A percentile compares a stretch with the other conserved stretches of the same genome.
These are phyloP conservation scores for Enteromius paludinosus DNA, from an alignment of 2,797 vertebrate species.

Conservation along the genomic window DNA sequence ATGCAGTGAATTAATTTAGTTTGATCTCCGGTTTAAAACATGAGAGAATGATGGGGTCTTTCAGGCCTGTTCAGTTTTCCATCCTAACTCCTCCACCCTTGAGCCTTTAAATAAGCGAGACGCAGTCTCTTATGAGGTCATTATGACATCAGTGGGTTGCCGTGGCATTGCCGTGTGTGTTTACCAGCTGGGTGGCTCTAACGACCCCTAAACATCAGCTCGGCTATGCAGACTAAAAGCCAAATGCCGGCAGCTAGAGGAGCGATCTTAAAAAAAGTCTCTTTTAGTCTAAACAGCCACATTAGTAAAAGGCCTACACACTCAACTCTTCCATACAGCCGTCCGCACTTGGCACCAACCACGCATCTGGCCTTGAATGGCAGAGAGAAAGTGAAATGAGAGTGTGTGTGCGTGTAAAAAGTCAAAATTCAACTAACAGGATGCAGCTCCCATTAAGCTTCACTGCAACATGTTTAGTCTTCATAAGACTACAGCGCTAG, in stretches of 20 bases:
- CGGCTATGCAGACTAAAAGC: constrained; percentile 28
- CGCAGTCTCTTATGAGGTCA: constrained; percentile 52
- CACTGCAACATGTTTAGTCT: constrained; percentile 23
- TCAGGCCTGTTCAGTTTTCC: constrained; percentile 33
- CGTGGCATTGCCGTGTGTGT: constrained; percentile 38
- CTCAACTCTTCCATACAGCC: constrained; percentile 47
- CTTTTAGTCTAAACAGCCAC: constrained; percentile 40
- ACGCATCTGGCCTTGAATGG: constrained; percentile 11
- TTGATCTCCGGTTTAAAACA: not conserved
- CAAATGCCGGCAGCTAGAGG: constrained; percentile 1
- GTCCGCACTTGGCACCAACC: constrained; percentile 43
- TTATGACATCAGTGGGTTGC: constrained; percentile 57
- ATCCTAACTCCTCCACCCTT: constrained; percentile 25
- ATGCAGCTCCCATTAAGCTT: constrained; percentile 28
- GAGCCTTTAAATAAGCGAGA: constrained; percentile 42
- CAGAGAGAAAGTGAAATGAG: not conserved
- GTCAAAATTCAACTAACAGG: constrained; percentile 14
- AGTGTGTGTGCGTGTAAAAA: constrained; percentile 3
- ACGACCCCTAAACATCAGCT: constrained; percentile 27
- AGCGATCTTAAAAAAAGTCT: not conserved
- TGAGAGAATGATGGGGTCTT: constrained; percentile 33
- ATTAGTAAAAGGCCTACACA: constrained; percentile 36
- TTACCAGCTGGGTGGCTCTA: constrained; percentile 51
- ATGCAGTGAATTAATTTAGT: not conserved
- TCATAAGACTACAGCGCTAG: not conserved